Evolutionary conservation across 2,797 vertebrate species (phyloP).

Genomic region (Chaenodraco wilsoni): DNA sequence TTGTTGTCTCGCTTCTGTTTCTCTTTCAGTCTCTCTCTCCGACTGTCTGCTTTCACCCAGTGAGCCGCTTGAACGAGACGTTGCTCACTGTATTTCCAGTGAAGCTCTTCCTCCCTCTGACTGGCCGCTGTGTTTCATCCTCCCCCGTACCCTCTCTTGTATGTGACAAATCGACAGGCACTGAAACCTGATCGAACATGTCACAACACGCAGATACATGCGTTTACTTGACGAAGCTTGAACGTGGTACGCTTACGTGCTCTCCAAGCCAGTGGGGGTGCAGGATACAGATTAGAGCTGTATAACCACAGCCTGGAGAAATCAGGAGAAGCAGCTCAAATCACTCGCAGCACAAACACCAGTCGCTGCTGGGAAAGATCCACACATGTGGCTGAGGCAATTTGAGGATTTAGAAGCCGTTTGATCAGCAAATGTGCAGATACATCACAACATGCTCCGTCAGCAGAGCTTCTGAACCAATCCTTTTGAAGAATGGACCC

Average conservation of each 20-base stretch:
- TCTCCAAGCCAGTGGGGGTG: constrained; percentile 22
- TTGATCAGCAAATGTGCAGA: constrained; percentile 54
- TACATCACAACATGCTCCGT: constrained; percentile 22
- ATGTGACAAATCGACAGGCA: constrained; percentile 10
- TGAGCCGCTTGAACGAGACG: not conserved
- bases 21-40: constrained; percentile 12
- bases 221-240: constrained; percentile 20
- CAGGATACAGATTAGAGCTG: constrained; percentile 37
- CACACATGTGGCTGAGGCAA: constrained; percentile 31
- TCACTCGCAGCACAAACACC: constrained; percentile 38
- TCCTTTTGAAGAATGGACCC: constrained; percentile 42
- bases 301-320: constrained; percentile 27
- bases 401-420: constrained; percentile 33
- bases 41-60: constrained; percentile 28
- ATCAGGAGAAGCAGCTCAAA: constrained; percentile 28
- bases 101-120: constrained; percentile 2
- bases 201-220: constrained; percentile 16
- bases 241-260: constrained; percentile 20
- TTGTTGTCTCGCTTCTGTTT: constrained; percentile 15
- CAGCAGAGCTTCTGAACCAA: constrained; percentile 23
- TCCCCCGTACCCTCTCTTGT: constrained; percentile 2
- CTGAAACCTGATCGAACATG: constrained; percentile 36
- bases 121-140: not conserved
- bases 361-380: constrained; percentile 29
- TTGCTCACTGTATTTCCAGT: not conserved